Base-by-base conservation (phyloP, 2,113 vertebrate species). In the Phasianus colchicus region DNA sequence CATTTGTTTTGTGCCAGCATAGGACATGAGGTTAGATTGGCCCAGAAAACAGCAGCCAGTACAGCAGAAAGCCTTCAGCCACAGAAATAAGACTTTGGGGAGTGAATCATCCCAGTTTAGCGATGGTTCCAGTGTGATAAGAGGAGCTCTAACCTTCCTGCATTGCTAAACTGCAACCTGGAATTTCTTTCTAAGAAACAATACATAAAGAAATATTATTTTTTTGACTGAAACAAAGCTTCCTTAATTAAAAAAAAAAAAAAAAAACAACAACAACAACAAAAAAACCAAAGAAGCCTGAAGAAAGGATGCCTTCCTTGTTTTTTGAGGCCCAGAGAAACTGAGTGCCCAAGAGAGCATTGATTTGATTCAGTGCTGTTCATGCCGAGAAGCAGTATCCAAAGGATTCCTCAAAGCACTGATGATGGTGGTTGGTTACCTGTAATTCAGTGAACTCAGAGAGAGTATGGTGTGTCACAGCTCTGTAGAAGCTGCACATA, bases 21-120 rank as follows among this genome's bases (percentile, higher is more conserved):
- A 77, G 67, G 55, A 66, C 58, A 77, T 60, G 48, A 92, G 89
- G 71, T 89, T 95, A 93, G 83, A 86, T 57, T 1, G 25, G 69
- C 34, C 45, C 76, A 86, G 55, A 92, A 93, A 91, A 90, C 47
- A 94, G 10, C 54, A 91, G 80, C 32, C 72, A 22, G 55, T 66
- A 72, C 57, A 86, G 64, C 64, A 90, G 76, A 93, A 83, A 94
- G 14, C 58, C 72, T 89, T 89, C 67, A 77, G 80, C 74, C 25
- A 54, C 64, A 52, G 76, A 57, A 43, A 72, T 58, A 22, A 66
- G 50, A 86, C 58, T 15, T 14, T 3, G 18, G 50, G 67, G 18
- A 57, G 15, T 29, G 25, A 95, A 93, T 63, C 91, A 77, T 58
- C 9, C 40, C 60, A 64, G 67, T 45, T 57, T 89, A 90, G 18